Conservation (phyloP, 2,113 vertebrate species). For the Trichomycterus rosablanca region DNA sequence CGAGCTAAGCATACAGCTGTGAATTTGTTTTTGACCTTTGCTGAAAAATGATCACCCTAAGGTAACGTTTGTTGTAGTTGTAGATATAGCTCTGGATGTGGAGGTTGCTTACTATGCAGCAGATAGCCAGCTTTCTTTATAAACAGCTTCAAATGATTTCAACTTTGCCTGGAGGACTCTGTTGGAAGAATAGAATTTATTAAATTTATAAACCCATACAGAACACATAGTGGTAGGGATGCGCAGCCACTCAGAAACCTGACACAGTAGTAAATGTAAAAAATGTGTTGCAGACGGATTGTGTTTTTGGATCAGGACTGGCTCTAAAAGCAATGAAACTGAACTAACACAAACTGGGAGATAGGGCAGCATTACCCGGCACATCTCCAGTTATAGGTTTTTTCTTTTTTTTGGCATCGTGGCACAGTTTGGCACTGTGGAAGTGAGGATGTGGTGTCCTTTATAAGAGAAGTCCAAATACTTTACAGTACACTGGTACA, state of each 20-base stretch:
- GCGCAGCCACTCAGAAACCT: constrained; percentile 21
- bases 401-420: too few relatives aligned
- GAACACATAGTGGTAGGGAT: background rate
- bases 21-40: background rate
- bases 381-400: constrained; percentile 48
- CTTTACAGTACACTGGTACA: too few relatives aligned
- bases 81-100: too few relatives aligned
- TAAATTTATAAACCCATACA: background rate
- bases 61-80: too few relatives aligned
- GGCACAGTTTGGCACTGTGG: too few relatives aligned
- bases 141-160: constrained; percentile 22
- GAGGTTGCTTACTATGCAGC: too few relatives aligned
- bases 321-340: constrained; percentile 28
- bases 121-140: constrained; percentile 6
- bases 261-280: constrained; percentile 41
- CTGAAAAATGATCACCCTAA: too few relatives aligned
- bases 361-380: constrained; percentile 44
- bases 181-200: background rate
- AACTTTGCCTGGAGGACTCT: constrained; percentile 6
- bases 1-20: background rate
- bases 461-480: background rate
- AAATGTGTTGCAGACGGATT: constrained; percentile 29
- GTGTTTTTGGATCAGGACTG: constrained; percentile 38
- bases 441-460: too few relatives aligned
- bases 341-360: constrained; percentile 35